Evolutionary conservation across 2,797 vertebrate species (phyloP).

Genomic region (Emys orbicularis): DNA sequence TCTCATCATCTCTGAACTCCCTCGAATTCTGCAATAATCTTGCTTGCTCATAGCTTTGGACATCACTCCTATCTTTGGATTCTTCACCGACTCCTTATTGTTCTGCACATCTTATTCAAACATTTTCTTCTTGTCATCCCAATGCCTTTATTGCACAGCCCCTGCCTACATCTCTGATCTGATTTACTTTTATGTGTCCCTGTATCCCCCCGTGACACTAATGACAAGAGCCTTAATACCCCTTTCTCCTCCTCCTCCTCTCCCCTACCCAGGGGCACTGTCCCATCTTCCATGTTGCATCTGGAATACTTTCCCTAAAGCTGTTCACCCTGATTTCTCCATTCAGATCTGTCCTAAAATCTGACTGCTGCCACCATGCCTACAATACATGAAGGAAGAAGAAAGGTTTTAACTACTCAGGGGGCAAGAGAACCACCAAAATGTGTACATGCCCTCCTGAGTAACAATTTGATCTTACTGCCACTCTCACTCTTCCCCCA

Average conservation of each 20-base stretch:
- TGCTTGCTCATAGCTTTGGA: background rate
- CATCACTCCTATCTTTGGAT: background rate
- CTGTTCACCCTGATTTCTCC: background rate
- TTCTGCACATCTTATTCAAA: accelerated
- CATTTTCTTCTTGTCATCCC: background rate
- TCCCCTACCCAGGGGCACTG: background rate
- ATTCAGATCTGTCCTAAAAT: background rate
- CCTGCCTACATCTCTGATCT: background rate
- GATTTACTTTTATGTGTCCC: background rate
- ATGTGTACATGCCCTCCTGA: background rate
- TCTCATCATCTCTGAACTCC: background rate
- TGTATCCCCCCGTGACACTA: background rate
- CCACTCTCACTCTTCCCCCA: accelerated
- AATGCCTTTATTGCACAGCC: accelerated
- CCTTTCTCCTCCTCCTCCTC: background rate
- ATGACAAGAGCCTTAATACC: accelerated
- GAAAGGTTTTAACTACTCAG: background rate
- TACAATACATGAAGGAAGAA: background rate
- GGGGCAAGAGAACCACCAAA: background rate
- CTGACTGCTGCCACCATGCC: background rate
- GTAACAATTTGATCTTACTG: background rate
- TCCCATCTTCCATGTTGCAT: background rate
- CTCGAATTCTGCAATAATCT: background rate
- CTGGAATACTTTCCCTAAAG: background rate
- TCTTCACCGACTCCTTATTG: background rate